These are phyloP conservation scores for Heliconius charithonia DNA, from an alignment of 2,888 invertebrate species.

Conservation along the genomic window DNA sequence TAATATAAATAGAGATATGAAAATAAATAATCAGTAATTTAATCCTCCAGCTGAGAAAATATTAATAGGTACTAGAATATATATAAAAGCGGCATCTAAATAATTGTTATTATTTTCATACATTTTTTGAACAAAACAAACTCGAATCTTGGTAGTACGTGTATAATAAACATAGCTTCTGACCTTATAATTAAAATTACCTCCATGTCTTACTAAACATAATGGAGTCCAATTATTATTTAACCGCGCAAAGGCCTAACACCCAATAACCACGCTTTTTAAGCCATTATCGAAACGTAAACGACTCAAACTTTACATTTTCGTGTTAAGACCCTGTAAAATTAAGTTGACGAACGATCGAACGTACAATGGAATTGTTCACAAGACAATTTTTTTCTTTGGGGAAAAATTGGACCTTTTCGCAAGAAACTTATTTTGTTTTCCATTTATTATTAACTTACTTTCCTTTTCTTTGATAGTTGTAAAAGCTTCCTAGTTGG, in stretches of 20 bases:
- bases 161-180: neutral
- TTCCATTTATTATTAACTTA: conserved; percentile 24
- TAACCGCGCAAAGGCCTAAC: conserved; percentile 16
- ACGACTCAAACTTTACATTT: conserved; percentile 46
- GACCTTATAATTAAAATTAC: conserved; percentile 19
- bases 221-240: conserved; percentile 16
- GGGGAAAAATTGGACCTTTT: conserved; percentile 16
- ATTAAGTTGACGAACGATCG: conserved; percentile 60
- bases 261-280: conserved; percentile 32
- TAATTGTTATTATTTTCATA: too few species aligned
- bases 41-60: too few species aligned
- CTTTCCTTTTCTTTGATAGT: conserved; percentile 26
- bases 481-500: conserved; percentile 18
- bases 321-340: conserved; percentile 70
- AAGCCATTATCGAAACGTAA: conserved; percentile 34
- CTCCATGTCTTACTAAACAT: conserved; percentile 6
- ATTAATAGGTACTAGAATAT: too few species aligned
- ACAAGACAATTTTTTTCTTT: conserved; percentile 26
- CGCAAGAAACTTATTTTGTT: conserved; percentile 14
- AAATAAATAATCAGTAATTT: too few species aligned
- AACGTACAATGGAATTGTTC: conserved; percentile 39
- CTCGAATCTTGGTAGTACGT: neutral
- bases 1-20: too few species aligned
- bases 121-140: too few species aligned
- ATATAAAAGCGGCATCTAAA: too few species aligned